Evolutionary conservation across 2,113 vertebrate species (phyloP).

Genomic region (Gorsachius goisagi): DNA sequence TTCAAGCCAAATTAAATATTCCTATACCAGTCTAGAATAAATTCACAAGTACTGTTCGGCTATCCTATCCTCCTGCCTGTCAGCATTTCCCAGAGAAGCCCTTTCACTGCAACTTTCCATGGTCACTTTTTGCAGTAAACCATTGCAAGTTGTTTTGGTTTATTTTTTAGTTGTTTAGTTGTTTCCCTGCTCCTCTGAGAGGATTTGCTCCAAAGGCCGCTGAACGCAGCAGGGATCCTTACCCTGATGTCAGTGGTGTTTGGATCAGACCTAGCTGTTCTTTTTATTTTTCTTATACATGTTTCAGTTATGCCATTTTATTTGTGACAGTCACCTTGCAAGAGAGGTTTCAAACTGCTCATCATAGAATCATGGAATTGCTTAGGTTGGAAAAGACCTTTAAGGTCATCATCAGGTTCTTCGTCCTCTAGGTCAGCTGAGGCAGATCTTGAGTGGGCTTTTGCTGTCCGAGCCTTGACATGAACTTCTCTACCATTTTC

Average conservation of each 20-base stretch:
- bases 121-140: slow-evolving; percentile 66
- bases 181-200: not conserved
- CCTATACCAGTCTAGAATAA: slow-evolving; percentile 71
- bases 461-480: not conserved
- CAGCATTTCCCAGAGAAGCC: slow-evolving; percentile 70
- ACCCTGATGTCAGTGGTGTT: not conserved
- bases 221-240: not conserved
- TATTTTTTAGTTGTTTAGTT: slow-evolving; percentile 48
- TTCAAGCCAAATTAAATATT: slow-evolving; percentile 74
- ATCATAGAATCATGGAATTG: not conserved
- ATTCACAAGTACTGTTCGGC: slow-evolving; percentile 73
- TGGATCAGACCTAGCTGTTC: not conserved
- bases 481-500: not conserved
- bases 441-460: not conserved
- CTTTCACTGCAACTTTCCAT: slow-evolving; percentile 62
- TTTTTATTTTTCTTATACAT: slow-evolving; percentile 55
- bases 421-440: not conserved
- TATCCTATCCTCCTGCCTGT: slow-evolving; percentile 70
- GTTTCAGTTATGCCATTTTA: slow-evolving; percentile 61
- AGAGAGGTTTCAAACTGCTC: slow-evolving; percentile 24
- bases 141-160: slow-evolving; percentile 14
- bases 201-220: not conserved
- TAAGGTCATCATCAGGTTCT: not conserved
- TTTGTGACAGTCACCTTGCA: slow-evolving; percentile 56
- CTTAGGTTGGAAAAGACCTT: no score